These are phyloP conservation scores for Leucosticte australis DNA, from an alignment of 2,113 vertebrate species.

Conservation along the genomic window DNA sequence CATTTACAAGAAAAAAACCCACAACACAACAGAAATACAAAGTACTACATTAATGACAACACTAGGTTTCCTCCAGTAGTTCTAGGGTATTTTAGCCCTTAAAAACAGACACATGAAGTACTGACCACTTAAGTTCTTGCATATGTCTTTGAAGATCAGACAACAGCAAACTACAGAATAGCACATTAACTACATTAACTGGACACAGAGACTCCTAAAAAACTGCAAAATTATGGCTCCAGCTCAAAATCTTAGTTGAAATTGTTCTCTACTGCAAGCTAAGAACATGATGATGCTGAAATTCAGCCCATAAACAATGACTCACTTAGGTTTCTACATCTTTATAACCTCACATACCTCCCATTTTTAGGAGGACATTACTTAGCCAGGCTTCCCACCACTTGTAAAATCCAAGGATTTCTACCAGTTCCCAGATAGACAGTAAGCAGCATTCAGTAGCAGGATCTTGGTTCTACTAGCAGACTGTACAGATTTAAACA, in stretches of 20 bases:
- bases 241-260: neutral
- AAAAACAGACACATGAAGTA: neutral
- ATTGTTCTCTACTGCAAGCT: neutral
- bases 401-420: neutral
- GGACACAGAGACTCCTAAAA: neutral
- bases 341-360: neutral
- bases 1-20: neutral
- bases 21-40: neutral
- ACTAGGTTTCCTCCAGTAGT: neutral
- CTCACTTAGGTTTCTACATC: neutral
- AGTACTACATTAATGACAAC: neutral
- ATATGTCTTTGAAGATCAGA: neutral
- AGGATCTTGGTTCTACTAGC: neutral
- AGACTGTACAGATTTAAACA: neutral
- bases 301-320: neutral
- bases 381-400: neutral
- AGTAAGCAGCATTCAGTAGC: neutral
- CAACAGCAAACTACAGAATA: neutral
- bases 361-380: neutral
- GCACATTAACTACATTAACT: neutral
- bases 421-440: neutral
- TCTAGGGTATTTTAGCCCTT: neutral
- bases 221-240: neutral
- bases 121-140: neutral
- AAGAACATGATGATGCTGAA: neutral